A percentile compares a stretch with the other conserved stretches of the same genome.
Evolutionary conservation across 2,888 invertebrate species (phyloP).

Genomic region (Corythucha ciliata): DNA sequence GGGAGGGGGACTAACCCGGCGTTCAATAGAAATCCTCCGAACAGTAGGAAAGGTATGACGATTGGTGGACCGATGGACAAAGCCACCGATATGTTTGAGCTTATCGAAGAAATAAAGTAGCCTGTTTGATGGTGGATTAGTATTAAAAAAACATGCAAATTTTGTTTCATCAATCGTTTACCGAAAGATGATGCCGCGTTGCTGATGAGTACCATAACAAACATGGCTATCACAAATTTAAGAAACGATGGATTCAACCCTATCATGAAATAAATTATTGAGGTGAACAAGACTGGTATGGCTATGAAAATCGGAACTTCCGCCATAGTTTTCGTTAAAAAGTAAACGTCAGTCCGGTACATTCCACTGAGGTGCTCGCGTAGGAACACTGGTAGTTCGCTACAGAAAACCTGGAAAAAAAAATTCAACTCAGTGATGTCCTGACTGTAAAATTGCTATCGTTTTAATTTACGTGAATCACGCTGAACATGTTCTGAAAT

Average conservation of each 20-base stretch:
- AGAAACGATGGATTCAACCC: conserved; percentile 63
- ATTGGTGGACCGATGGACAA: conserved; percentile 83
- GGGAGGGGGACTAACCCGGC: conserved; percentile 54
- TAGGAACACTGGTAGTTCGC: conserved; percentile 80
- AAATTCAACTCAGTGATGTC: conserved; percentile 4
- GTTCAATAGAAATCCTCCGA: conserved; percentile 93
- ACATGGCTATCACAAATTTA: conserved; percentile 62
- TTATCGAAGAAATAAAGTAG: conserved; percentile 81
- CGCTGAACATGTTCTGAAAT: conserved; percentile 90
- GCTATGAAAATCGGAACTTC: conserved; percentile 79
- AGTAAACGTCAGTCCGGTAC: conserved; percentile 85
- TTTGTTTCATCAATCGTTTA: conserved; percentile 40
- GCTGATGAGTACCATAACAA: conserved; percentile 69
- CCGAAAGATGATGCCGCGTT: conserved; percentile 84
- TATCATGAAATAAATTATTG: conserved; percentile 80
- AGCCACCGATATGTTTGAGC: conserved; percentile 76
- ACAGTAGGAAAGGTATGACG: conserved; percentile 85
- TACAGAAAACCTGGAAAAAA: conserved; percentile 61
- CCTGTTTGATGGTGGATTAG: conserved; percentile 49
- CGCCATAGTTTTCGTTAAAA: conserved; percentile 78
- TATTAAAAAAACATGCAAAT: background rate
- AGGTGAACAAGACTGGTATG: conserved; percentile 72
- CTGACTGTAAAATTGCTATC: background rate
- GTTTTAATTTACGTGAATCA: conserved; percentile 69
- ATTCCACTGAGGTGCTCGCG: conserved; percentile 82